Base-by-base conservation (phyloP, 2,888 invertebrate species). In the Cactoblastis cactorum region DNA sequence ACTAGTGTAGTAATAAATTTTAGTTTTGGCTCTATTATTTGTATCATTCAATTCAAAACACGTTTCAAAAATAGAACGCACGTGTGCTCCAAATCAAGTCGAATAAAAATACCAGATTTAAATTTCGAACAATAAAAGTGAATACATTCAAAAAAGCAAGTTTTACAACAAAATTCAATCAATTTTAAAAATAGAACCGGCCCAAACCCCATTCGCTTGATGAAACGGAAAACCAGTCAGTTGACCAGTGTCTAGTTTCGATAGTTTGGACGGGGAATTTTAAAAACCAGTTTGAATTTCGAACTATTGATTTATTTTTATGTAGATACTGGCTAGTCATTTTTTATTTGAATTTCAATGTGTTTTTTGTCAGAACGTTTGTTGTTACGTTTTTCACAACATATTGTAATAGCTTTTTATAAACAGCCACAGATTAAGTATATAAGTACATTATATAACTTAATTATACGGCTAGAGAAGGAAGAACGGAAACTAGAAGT, bases 101-200 rank as follows among this genome's bases (percentile, higher is more conserved):
- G 52, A 55, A 48, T 59, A 51, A 52, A 19, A 60, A 61, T 57
- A 22, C 22, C 19, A 14, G 14, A 43, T 15, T 43, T 28, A 32
- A 43, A 28, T 28, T 59, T 55, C 46, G 50, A 61, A 59, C 48
- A 47, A 49, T 52, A 54, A 51, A 37, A 37, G 46, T 35, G 53
- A 49, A 53, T 51, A 50, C 35, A 53, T 49, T 49, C 14, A 50
- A 61, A 66, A 66, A 67, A 63, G 58, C 69, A 49, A 64, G 70
- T 70, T 70, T 69, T 58, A 39, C 50, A 68, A 67, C 55, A 55
- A 63, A 69, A 62, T 62, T 55, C 54, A 59, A 55, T 58, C 54
- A 54, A 53, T 59, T 65, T 63, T 56, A 53, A 59, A 63, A 59
- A 56, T 56, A 50, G 62, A 70, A 71, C 73, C 65, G 68, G 72